Conservation (phyloP, 2,797 vertebrate species). For the Artibeus lituratus region DNA sequence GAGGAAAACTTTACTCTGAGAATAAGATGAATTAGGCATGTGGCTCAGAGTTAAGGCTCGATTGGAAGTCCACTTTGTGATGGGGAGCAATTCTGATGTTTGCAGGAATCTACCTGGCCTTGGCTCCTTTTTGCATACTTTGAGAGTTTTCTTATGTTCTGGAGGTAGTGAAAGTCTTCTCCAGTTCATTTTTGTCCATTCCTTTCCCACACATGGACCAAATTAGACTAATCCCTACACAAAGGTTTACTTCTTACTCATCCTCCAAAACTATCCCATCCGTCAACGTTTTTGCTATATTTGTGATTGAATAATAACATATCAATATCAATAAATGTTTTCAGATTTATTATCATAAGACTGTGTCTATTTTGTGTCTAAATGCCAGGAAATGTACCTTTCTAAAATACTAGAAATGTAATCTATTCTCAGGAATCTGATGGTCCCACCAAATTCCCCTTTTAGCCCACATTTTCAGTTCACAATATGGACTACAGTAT, state of each 20-base stretch:
- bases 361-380: conserved; percentile 11
- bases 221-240: background rate
- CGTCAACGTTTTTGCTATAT: background rate
- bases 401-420: background rate
- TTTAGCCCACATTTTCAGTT: background rate
- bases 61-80: background rate
- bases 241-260: background rate
- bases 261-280: background rate
- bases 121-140: background rate
- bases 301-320: background rate
- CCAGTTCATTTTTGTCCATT: background rate
- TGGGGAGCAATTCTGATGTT: background rate
- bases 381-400: background rate
- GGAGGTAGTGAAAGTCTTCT: background rate
- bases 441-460: background rate
- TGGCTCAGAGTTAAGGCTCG: background rate
- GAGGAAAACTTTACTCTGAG: background rate
- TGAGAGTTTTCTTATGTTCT: background rate
- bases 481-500: background rate
- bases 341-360: background rate
- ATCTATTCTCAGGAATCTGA: background rate
- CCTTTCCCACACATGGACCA: background rate
- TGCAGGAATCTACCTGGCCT: background rate
- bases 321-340: background rate
- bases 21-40: background rate